Base-by-base conservation (phyloP, 2,888 invertebrate species). In the Cheilosia pagana region DNA sequence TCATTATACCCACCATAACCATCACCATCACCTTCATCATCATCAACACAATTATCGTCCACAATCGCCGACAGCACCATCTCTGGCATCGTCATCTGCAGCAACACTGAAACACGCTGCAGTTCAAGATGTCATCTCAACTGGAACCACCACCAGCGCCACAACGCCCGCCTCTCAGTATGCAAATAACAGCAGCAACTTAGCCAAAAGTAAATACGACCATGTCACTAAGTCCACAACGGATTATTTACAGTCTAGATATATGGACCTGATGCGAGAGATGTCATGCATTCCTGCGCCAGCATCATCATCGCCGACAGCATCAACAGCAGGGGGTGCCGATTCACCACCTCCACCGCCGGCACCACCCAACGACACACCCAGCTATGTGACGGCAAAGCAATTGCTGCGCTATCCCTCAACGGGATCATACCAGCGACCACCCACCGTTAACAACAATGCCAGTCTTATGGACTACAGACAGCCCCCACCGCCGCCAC, bases 401-500 rank as follows among this genome's bases (percentile, higher is more conserved):
- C 85, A 85, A 81, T 60, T 85, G 71, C 71, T 76, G 75, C 85
- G 85, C 50, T 81, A 85, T 81, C 85, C 85, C 12, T 85, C 85
- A 45, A 85, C 85, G 8, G 85, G 85, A 81, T 85, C 85, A 43
- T 85, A 83, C 68, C 78, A 79, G 50, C 62, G 77, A 31, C 77
- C 71, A 81, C 78, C 87, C 87, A 87, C 87, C 82, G 86, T 87
- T 16, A 75, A 74, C 41, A 83, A 65, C 55, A 86, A 68, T 35
- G 63, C 71, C 67, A 87, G 81, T 65, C 72, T 87, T 45, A 87
- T 88, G 60, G 88, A 88, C 65, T 89, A 89, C 63, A 87, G 88
- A 16, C 88, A 88, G 53, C 88, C 89, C n/a, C 89, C 89, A 68
- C 89, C 88, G 59, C 89, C 89, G 6, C 89, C 89, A 14, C 88